These are phyloP conservation scores for Callyntrura sp. DNA, from an alignment of 2,888 invertebrate species.

Conservation along the genomic window DNA sequence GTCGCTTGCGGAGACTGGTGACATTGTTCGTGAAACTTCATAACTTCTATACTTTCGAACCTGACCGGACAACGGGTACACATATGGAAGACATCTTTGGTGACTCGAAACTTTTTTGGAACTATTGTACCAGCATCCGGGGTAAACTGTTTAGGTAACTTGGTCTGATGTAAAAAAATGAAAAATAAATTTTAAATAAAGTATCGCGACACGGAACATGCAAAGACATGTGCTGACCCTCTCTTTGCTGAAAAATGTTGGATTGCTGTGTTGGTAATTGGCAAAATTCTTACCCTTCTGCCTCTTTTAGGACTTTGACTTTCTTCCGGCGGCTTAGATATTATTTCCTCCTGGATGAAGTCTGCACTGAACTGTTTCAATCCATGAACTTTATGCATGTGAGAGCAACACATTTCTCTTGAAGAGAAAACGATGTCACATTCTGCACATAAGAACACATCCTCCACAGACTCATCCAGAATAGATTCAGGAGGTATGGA, in stretches of 20 bases:
- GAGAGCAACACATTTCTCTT: slow-evolving; percentile 80
- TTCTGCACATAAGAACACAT: slow-evolving; percentile 82
- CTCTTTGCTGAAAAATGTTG: slow-evolving; percentile 11
- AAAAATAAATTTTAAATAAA: too few species aligned
- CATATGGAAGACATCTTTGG: slow-evolving; percentile 69
- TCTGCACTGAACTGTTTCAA: slow-evolving; percentile 80
- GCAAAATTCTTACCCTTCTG: slow-evolving; percentile 69
- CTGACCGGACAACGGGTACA: slow-evolving; percentile 80
- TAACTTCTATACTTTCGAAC: slow-evolving; percentile 78
- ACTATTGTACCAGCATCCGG: slow-evolving; percentile 71
- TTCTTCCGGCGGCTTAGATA: slow-evolving; percentile 52
- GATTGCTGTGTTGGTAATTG: too few species aligned
- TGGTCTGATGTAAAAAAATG: slow-evolving; percentile 63
- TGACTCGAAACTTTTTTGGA: slow-evolving; percentile 78
- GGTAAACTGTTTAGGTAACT: slow-evolving; percentile 74
- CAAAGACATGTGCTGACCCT: not conserved
- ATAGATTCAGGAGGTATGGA: not conserved
- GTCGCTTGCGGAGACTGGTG: slow-evolving; percentile 56
- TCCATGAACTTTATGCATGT: slow-evolving; percentile 81
- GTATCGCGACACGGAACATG: not conserved
- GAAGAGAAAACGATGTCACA: slow-evolving; percentile 82
- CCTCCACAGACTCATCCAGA: slow-evolving; percentile 68
- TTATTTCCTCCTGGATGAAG: slow-evolving; percentile 78
- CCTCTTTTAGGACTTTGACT: slow-evolving; percentile 21
- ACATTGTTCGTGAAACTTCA: slow-evolving; percentile 82